Percentiles rank a stretch among this genome's conserved stretches.
These are phyloP conservation scores for Epistrophella euchroma DNA, from an alignment of 2,888 invertebrate species.

Conservation along the genomic window DNA sequence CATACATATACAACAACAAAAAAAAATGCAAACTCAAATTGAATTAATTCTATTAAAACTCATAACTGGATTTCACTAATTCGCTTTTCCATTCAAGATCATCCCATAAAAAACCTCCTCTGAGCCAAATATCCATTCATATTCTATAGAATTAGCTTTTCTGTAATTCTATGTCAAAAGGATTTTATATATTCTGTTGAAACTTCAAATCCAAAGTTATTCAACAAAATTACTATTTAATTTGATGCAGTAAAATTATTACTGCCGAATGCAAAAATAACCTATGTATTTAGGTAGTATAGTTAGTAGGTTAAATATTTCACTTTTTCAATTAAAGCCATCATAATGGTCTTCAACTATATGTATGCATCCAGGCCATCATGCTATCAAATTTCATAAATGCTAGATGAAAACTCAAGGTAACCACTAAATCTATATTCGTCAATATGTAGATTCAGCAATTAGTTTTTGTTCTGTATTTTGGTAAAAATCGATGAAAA, in stretches of 20 bases:
- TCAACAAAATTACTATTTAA: constrained; percentile 57
- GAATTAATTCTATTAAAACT: constrained; percentile 24
- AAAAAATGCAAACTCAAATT: not conserved
- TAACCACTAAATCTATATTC: constrained; percentile 8
- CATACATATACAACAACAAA: not conserved
- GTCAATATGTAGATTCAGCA: constrained; percentile 15
- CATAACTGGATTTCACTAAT: constrained; percentile 21
- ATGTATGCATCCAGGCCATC: constrained; percentile 20
- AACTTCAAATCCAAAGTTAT: constrained; percentile 38
- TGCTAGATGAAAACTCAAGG: constrained; percentile 26
- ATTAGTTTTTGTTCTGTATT: constrained; percentile 41
- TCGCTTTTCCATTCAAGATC: constrained; percentile 18
- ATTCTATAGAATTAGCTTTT: not conserved
- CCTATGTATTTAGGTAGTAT: not conserved
- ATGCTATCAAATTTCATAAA: constrained; percentile 12
- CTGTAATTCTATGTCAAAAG: constrained; percentile 52
- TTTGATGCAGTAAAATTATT: constrained; percentile 59
- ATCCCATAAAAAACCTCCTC: too few relatives aligned
- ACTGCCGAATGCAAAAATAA: constrained; percentile 35
- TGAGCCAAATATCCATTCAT: not conserved
- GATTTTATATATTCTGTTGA: constrained; percentile 44
- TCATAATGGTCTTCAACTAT: constrained; percentile 55
- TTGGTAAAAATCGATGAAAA: constrained; percentile 61
- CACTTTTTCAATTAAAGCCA: constrained; percentile 60
- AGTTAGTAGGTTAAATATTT: not conserved